These are phyloP conservation scores for Babyrousa celebensis DNA, from an alignment of 2,797 vertebrate genomes.

Conservation along the genomic window DNA sequence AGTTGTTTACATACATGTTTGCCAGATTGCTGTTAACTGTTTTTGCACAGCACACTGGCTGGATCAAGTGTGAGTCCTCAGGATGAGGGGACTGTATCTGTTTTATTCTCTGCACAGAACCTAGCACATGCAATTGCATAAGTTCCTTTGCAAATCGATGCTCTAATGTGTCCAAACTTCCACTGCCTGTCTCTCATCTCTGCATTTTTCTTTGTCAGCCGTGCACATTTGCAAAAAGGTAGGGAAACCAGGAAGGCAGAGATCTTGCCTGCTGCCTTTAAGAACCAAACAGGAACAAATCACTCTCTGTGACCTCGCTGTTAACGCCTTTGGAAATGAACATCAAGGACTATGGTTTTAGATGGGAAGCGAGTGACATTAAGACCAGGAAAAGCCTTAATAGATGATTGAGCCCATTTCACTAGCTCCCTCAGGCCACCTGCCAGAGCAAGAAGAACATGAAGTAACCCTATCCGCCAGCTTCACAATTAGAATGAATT, in stretches of 20 bases:
- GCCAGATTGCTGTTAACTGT: constrained; percentile 21
- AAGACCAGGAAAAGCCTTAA: constrained; percentile 78
- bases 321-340: constrained; percentile 76
- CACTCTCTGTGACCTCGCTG: constrained; percentile 52
- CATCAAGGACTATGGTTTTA: constrained; percentile 71
- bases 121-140: constrained; percentile 1
- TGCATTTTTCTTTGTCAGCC: constrained; percentile 58
- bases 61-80: constrained; percentile 30
- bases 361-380: constrained; percentile 80
- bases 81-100: background rate
- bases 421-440: constrained; percentile 82
- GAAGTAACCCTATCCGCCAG: constrained; percentile 81
- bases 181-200: background rate
- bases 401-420: constrained; percentile 81
- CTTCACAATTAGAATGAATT: constrained; percentile 89
- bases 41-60: constrained; percentile 30
- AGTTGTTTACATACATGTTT: constrained; percentile 56
- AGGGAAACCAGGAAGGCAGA: constrained; percentile 57
- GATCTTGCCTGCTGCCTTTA: constrained; percentile 62
- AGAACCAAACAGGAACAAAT: constrained; percentile 69
- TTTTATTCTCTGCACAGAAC: constrained; percentile 67
- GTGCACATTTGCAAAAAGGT: constrained; percentile 38
- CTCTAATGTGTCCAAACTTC: constrained; percentile 26
- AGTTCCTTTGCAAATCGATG: constrained; percentile 55
- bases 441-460: constrained; percentile 80